Evolutionary conservation across 1,140 invertebrate species (phyloP).

Genomic region (Heliothis virescens): DNA sequence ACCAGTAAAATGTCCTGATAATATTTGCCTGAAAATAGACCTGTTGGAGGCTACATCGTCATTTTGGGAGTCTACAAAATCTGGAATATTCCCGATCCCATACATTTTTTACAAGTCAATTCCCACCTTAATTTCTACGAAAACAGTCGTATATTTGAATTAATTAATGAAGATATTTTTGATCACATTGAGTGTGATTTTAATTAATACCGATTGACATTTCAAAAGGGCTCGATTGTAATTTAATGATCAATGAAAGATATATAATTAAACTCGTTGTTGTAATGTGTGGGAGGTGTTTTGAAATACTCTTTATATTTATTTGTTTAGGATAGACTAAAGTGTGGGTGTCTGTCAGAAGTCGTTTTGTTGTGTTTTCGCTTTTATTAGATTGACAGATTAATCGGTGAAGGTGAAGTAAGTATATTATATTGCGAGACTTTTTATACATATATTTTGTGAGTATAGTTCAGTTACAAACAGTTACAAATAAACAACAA

Average conservation of each 20-base stretch:
- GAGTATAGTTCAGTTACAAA: too few species aligned
- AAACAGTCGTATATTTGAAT: too few species aligned
- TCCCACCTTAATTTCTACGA: too few species aligned
- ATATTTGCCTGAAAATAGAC: too few species aligned
- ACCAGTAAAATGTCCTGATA: too few species aligned
- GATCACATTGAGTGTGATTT: not conserved
- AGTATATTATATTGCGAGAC: not conserved
- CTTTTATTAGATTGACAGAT: not conserved
- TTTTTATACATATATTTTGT: too few species aligned
- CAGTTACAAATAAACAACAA: too few species aligned
- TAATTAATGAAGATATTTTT: too few species aligned
- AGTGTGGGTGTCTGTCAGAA: not conserved
- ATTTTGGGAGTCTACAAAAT: too few species aligned
- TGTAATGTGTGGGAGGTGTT: not conserved
- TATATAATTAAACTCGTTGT: slow-evolving; percentile 1
- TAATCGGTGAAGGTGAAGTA: not conserved
- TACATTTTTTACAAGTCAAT: too few species aligned
- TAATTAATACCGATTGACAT: not conserved
- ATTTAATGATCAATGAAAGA: not conserved
- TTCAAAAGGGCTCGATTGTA: not conserved
- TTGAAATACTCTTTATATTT: not conserved
- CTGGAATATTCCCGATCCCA: too few species aligned
- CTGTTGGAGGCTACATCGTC: too few species aligned
- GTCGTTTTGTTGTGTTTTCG: not conserved
- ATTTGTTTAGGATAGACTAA: not conserved